Percentiles rank a stretch among this genome's conserved stretches.
Evolutionary conservation across 37 sponge, comb jelly and placozoan genomes (phyloP).

Genomic region (Oopsacas minuta): DNA sequence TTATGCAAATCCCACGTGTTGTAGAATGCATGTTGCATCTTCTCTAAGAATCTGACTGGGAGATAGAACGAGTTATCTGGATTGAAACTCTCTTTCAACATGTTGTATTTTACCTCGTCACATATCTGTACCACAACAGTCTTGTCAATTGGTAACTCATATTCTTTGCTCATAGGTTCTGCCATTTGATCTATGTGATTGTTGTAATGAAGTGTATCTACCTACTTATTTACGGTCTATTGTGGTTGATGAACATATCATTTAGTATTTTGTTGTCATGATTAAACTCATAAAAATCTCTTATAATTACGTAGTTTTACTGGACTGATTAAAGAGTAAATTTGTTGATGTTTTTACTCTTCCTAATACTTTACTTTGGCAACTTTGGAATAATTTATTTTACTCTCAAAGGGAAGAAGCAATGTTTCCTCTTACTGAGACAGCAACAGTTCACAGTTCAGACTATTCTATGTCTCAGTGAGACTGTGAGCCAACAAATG

Average conservation of each 20-base stretch:
- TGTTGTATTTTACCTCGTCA: background rate
- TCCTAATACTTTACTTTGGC: too few relatives aligned
- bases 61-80: background rate
- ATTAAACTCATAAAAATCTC: background rate
- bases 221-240: background rate
- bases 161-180: background rate
- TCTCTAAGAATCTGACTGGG: background rate
- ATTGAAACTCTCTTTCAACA: background rate
- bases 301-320: background rate
- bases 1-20: background rate
- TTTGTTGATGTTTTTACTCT: background rate
- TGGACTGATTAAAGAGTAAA: background rate
- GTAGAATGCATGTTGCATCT: background rate
- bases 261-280: background rate
- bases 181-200: background rate
- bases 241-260: background rate
- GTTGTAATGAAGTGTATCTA: background rate
- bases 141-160: background rate
- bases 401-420: slow-evolving; percentile 28
- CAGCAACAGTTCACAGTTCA: slow-evolving; percentile 83
- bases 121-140: background rate
- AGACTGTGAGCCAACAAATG: slow-evolving; percentile 84
- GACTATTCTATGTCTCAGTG: slow-evolving; percentile 50
- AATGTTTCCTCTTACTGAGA: slow-evolving; percentile 79
- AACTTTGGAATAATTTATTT: too few relatives aligned